These are phyloP conservation scores for Gulo gulo DNA, from an alignment of 2,113 vertebrate species.

Conservation along the genomic window DNA sequence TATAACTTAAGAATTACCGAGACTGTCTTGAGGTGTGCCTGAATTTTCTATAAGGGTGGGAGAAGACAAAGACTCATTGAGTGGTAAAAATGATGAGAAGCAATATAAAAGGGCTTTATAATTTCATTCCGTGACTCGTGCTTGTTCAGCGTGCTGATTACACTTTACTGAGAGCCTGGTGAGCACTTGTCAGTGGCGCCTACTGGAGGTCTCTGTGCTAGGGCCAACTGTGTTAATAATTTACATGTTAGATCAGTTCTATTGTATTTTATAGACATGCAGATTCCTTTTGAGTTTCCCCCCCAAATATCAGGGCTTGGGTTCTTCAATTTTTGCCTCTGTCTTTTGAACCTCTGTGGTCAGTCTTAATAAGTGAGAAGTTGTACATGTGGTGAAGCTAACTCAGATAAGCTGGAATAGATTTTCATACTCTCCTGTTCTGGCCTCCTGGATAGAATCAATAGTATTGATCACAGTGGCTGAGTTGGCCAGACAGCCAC, in stretches of 20 bases:
- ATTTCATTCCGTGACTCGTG: background rate
- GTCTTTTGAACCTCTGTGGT: background rate
- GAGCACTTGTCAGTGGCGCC: background rate
- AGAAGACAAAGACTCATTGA: background rate
- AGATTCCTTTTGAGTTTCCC: background rate
- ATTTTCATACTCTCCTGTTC: slow-evolving; percentile 21
- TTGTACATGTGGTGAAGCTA: background rate
- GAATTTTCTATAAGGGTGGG: background rate
- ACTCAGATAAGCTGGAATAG: background rate
- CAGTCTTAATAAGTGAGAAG: background rate
- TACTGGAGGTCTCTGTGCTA: background rate
- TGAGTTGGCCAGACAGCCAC: slow-evolving; percentile 3
- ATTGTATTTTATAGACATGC: background rate
- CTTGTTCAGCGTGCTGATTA: background rate
- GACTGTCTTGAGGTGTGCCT: background rate
- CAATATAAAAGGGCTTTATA: background rate
- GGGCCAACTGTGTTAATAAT: background rate
- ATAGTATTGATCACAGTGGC: slow-evolving; percentile 22
- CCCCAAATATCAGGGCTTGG: background rate
- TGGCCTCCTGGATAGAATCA: slow-evolving; percentile 3
- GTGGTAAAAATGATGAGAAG: background rate
- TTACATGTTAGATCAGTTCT: background rate
- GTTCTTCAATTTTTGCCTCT: background rate
- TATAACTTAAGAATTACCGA: background rate
- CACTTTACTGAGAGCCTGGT: background rate